Percentiles rank a stretch among this genome's conserved stretches.
These are phyloP conservation scores for Yponomeuta sedellus DNA, from an alignment of 2,888 invertebrate species.

Conservation along the genomic window DNA sequence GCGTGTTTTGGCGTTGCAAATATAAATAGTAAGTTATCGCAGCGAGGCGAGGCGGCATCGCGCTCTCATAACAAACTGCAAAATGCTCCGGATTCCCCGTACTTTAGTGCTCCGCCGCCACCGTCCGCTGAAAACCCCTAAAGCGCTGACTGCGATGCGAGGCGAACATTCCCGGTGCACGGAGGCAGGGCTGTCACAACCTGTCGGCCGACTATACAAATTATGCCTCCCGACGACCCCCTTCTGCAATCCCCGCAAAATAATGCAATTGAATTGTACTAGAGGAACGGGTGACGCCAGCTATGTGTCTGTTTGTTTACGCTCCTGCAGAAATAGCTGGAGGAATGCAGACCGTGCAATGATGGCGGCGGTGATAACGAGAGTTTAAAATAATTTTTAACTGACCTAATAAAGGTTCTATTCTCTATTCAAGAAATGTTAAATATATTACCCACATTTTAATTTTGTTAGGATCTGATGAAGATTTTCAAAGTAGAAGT, in stretches of 20 bases:
- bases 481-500: too few relatives aligned
- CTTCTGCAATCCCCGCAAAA: slow-evolving; percentile 63
- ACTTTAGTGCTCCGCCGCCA: slow-evolving; percentile 54
- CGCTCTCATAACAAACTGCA: slow-evolving; percentile 65
- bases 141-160: slow-evolving; percentile 64
- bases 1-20: slow-evolving; percentile 43
- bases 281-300: slow-evolving; percentile 47
- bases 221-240: slow-evolving; percentile 54
- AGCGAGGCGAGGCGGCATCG: slow-evolving; percentile 38
- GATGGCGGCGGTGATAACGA: background rate
- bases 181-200: slow-evolving; percentile 54
- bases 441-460: too few relatives aligned
- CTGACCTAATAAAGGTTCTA: too few relatives aligned
- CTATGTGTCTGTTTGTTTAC: slow-evolving; percentile 44
- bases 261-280: slow-evolving; percentile 64
- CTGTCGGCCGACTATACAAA: slow-evolving; percentile 44
- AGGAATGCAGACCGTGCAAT: too few relatives aligned
- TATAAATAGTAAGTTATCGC: slow-evolving; percentile 59
- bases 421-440: too few relatives aligned
- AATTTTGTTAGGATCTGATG: too few relatives aligned
- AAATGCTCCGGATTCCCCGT: slow-evolving; percentile 67
- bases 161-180: slow-evolving; percentile 13
- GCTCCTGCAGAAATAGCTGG: slow-evolving; percentile 20
- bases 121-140: slow-evolving; percentile 56
- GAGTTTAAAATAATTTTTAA: background rate